phyloP scores from a whole-genome alignment of 2,113 vertebrate species.

The Gyps fulvus region DNA sequence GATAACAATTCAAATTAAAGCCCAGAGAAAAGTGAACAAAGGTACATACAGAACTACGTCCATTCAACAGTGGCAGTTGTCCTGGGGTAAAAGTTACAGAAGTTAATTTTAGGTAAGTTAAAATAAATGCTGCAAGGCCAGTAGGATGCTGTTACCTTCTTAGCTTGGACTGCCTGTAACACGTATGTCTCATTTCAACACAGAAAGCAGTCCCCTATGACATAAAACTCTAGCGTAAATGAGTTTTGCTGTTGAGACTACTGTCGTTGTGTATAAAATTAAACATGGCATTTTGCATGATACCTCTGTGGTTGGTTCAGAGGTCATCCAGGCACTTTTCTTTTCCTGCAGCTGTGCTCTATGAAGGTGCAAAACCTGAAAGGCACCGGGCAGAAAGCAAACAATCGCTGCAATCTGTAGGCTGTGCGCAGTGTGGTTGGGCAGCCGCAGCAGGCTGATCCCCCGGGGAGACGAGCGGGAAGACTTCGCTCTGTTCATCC shows the following conservation, averaged over 20 bases:
- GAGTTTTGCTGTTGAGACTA: not conserved
- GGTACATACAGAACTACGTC: not conserved
- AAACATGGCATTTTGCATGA: not conserved
- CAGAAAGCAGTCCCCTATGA: not conserved
- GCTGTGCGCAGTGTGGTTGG: accelerated
- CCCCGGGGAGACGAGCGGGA: not conserved
- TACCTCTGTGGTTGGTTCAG: not conserved
- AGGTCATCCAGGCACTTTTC: not conserved
- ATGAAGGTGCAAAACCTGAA: not conserved
- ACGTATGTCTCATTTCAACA: accelerated
- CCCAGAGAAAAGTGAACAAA: not conserved
- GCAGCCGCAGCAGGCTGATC: accelerated
- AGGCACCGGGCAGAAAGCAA: not conserved
- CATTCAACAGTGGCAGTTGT: not conserved
- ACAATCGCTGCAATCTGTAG: accelerated
- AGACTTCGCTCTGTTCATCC: not conserved
- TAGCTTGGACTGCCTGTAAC: not conserved
- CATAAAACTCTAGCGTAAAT: not conserved
- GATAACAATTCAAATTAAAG: not conserved
- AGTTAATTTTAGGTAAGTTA: not conserved
- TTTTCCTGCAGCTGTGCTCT: no score
- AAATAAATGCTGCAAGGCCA: not conserved
- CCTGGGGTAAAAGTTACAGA: not conserved
- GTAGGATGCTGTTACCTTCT: not conserved
- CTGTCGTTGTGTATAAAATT: accelerated